A percentile compares a stretch with the other conserved stretches of the same genome.
Evolutionary conservation across 2,113 vertebrate genomes (phyloP).

Genomic region (Scomber japonicus): DNA sequence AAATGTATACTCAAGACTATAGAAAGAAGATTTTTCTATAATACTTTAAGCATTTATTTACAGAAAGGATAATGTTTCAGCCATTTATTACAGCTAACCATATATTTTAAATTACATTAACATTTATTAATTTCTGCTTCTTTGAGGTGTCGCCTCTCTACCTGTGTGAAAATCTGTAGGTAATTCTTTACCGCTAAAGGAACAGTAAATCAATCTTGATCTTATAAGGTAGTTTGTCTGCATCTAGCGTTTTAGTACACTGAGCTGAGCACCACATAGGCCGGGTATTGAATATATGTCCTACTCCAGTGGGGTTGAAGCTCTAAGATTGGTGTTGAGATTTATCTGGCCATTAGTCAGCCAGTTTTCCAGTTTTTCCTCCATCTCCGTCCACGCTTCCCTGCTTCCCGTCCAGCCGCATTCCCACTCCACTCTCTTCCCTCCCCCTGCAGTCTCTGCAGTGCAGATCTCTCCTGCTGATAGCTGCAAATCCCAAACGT

Average conservation of each 20-base stretch:
- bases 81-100: neutral
- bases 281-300: conserved; percentile 14
- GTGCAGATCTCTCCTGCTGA: conserved; percentile 85
- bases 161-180: neutral
- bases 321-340: conserved; percentile 17
- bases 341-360: conserved; percentile 40
- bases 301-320: conserved; percentile 4
- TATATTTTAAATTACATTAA: neutral
- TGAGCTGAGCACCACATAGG: conserved; percentile 1
- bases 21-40: neutral
- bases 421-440: conserved; percentile 48
- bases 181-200: neutral
- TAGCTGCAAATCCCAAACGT: conserved; percentile 79
- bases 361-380: conserved; percentile 38
- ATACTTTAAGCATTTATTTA: neutral
- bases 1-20: neutral
- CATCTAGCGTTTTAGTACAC: conserved; percentile 14
- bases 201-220: conserved; percentile 38
- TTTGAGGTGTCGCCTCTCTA: neutral
- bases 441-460: conserved; percentile 78
- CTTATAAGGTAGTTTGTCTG: conserved; percentile 28
- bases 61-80: neutral
- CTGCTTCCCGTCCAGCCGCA: conserved; percentile 39
- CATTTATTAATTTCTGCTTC: neutral
- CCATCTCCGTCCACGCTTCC: conserved; percentile 43